A percentile compares a stretch with the other conserved stretches of the same genome.
Conservation (phyloP, 1,140 invertebrate genomes). For the Steinernema khuongi region DNA sequence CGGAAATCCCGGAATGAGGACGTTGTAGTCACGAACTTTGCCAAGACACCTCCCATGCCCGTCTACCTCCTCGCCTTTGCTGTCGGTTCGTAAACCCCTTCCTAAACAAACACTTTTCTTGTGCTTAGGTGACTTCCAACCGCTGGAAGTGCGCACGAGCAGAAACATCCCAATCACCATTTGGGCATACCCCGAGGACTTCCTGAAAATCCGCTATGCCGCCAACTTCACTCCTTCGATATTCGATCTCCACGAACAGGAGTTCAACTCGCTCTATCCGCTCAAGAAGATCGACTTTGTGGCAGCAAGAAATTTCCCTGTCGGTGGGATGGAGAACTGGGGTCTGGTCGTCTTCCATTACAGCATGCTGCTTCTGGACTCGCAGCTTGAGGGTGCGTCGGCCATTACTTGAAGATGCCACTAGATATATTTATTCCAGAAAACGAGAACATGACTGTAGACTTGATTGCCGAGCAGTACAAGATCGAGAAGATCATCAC, state of each 20-base stretch:
- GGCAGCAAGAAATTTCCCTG: slow-evolving; percentile 62
- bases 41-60: slow-evolving; percentile 61
- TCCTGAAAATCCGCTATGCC: slow-evolving; percentile 42
- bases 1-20: not conserved
- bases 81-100: slow-evolving; percentile 51
- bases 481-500: slow-evolving; percentile 52
- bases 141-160: slow-evolving; percentile 45
- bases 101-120: not conserved
- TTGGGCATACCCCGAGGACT: slow-evolving; percentile 44
- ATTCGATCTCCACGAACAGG: slow-evolving; percentile 52
- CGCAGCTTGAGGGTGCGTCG: slow-evolving; percentile 29
- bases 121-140: slow-evolving; percentile 45
- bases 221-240: slow-evolving; percentile 54
- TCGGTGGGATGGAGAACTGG: slow-evolving; percentile 63
- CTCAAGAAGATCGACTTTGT: slow-evolving; percentile 60
- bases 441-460: slow-evolving; percentile 44
- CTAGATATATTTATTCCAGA: slow-evolving; percentile 17
- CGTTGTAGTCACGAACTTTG: slow-evolving; percentile 50
- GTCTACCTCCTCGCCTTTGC: slow-evolving; percentile 62
- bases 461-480: slow-evolving; percentile 50
- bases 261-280: slow-evolving; percentile 53
- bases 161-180: slow-evolving; percentile 52
- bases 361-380: slow-evolving; percentile 59
- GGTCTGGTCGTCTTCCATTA: slow-evolving; percentile 61
- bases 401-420: not conserved